Base-by-base conservation (phyloP, 2,113 vertebrate species). In the Neoarius graeffei region DNA sequence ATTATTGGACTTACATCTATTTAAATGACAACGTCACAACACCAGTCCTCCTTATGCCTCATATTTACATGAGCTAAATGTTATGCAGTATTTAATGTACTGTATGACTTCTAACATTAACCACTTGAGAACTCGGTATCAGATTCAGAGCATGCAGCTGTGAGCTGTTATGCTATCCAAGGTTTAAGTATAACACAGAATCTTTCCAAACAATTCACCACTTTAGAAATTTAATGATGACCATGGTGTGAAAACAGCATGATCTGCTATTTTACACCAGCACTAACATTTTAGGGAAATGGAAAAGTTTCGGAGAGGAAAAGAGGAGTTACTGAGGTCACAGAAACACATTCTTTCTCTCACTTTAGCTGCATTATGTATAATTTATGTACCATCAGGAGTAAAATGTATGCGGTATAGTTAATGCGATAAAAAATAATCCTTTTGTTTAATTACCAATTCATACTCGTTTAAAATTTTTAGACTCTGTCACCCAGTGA, bases 1-100 rank as follows among this genome's bases (percentile, higher is more conserved):
- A 66, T 79, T 67, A 56, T 76, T 62, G 19, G 42, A 23, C 66
- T 85, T 60, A 48, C 25, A 56, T 82, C 74, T 84, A 84, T 35
- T 88, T 35, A 13, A 84, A 13, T 30, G 15, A 20, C n/a, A 52
- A 35, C 17, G 13, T 64, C 71, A 84, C 67, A 83, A 35, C 9
- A 25, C 50, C 52, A 76, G 17, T 48, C 56, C 74, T 54, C 35
- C 23, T 50, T 54, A 82, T 48, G 56, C 48, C 76, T 74, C 35
- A 74, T 76, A 19, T 64, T 76, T 48, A n/a, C 25, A 71, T 42
- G 10, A 83, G 66, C 30, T 60, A 62, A 87, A 74, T 71, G 66
- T 71, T 54, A 48, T 64, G 35, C 19, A 80, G 76, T 27, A 35
- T 80, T 80, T 80, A 56, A 57, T 80, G n/a, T 80, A 56, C 27